phyloP scores from a whole-genome alignment of 2,888 invertebrate species.

The Danaus chrysippus region DNA sequence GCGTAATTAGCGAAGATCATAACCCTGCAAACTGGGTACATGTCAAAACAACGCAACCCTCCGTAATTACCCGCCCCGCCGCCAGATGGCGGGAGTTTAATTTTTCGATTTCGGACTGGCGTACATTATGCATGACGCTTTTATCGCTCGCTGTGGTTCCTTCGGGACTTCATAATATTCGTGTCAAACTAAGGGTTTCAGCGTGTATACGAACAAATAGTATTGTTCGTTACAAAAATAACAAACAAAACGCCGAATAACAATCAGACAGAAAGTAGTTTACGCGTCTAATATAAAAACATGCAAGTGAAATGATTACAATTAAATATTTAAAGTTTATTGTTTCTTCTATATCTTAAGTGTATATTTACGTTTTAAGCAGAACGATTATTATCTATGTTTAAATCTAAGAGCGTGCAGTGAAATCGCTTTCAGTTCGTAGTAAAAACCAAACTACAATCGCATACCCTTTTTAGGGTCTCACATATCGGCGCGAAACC shows the following conservation, averaged over 20 bases:
- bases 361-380: too few relatives aligned
- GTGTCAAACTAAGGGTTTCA: conserved; percentile 32
- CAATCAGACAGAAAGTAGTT: too few relatives aligned
- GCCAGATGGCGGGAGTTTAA: conserved; percentile 75
- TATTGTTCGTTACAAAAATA: neutral
- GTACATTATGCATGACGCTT: conserved; percentile 76
- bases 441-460: conserved; percentile 27
- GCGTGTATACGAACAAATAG: conserved; percentile 29
- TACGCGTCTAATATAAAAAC: too few relatives aligned
- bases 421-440: conserved; percentile 19
- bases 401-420: neutral
- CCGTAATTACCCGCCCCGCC: conserved; percentile 57
- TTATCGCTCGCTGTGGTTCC: conserved; percentile 74
- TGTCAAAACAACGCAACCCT: conserved; percentile 52
- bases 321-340: too few relatives aligned
- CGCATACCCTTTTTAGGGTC: conserved; percentile 66
- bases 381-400: too few relatives aligned
- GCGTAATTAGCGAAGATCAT: conserved; percentile 60
- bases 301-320: too few relatives aligned
- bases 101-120: conserved; percentile 77
- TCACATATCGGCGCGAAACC: conserved; percentile 54
- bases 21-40: conserved; percentile 48
- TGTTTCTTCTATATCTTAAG: too few relatives aligned
- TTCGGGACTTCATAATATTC: conserved; percentile 55
- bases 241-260: too few relatives aligned